Conservation (phyloP, 2,888 invertebrate species). For the Ectemnius continuus region DNA sequence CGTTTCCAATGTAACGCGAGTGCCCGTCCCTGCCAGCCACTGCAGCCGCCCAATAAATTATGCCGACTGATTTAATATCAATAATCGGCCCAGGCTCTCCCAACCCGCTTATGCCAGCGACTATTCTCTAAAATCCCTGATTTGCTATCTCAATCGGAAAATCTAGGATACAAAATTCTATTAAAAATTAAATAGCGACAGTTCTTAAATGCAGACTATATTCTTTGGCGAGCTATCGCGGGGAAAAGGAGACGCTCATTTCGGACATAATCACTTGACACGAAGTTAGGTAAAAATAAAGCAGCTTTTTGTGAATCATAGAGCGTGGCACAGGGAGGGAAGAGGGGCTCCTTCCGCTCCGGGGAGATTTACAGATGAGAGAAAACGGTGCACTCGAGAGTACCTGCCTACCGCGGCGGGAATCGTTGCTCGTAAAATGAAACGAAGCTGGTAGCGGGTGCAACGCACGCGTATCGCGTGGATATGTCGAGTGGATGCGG, state of each 20-base stretch:
- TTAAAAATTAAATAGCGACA: too few species aligned
- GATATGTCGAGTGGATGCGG: constrained; percentile 13
- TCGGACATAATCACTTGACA: constrained; percentile 2
- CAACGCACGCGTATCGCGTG: constrained; percentile 4
- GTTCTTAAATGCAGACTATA: neutral
- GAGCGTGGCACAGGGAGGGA: neutral
- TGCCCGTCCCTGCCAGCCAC: constrained; percentile 5
- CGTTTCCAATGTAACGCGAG: constrained; percentile 46
- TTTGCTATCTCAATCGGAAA: too few species aligned
- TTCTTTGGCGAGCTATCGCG: neutral
- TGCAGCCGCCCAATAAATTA: constrained; percentile 51
- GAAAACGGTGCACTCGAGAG: constrained; percentile 4
- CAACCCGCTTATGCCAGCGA: too few species aligned
- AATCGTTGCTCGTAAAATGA: constrained; percentile 17
- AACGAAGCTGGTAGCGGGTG: neutral
- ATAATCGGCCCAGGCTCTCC: constrained; percentile 37
- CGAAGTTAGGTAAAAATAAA: neutral
- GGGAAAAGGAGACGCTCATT: neutral
- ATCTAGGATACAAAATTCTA: too few species aligned
- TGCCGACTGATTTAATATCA: constrained; percentile 47
- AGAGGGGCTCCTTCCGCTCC: neutral
- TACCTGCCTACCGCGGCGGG: constrained; percentile 3
- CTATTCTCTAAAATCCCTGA: neutral
- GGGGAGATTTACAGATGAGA: neutral
- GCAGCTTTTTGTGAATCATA: neutral